Percentiles rank a stretch among this genome's conserved stretches.
Conservation (phyloP, 2,888 invertebrate genomes). For the Cabera pusaria region DNA sequence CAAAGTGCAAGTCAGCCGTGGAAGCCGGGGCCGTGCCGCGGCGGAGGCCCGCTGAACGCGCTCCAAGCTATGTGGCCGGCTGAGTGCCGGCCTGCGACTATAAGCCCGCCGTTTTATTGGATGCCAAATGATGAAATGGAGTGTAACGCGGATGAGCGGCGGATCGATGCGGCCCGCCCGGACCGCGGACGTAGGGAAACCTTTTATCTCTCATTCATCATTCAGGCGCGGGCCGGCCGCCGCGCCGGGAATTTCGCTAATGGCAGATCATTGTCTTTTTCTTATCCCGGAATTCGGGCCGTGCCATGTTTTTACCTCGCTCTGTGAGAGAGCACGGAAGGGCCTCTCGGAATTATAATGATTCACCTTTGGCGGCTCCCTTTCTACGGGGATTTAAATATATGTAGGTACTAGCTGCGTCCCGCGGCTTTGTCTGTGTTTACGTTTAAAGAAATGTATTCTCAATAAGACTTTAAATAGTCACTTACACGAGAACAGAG, state of each 20-base stretch:
- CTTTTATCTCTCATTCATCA: conserved; percentile 53
- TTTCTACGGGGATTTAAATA: background rate
- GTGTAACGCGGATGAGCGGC: conserved; percentile 24
- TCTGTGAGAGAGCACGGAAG: background rate
- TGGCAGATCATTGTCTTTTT: conserved; percentile 17
- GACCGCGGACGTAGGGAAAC: conserved; percentile 29
- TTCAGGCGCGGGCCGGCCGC: conserved; percentile 29
- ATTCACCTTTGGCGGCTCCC: conserved; percentile 1
- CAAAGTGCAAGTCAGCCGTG: conserved; percentile 20
- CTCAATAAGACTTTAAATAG: no score
- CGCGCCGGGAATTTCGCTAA: conserved; percentile 7
- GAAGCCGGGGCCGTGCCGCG: conserved; percentile 18
- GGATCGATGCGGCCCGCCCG: conserved; percentile 26
- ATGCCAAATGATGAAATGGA: conserved; percentile 29
- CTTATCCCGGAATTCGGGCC: conserved; percentile 5
- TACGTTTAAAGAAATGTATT: no score
- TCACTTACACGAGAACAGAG: no score
- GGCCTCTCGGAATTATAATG: conserved; percentile 4
- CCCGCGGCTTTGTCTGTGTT: no score
- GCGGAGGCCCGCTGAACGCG: conserved; percentile 13
- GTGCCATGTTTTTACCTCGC: conserved; percentile 6
- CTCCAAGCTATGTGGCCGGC: conserved; percentile 19
- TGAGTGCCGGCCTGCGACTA: conserved; percentile 15
- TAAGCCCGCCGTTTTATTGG: conserved; percentile 26
- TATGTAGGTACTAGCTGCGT: no score